phyloP scores from a whole-genome alignment of 2,888 invertebrate genomes.

The Ernsta delagoae region DNA sequence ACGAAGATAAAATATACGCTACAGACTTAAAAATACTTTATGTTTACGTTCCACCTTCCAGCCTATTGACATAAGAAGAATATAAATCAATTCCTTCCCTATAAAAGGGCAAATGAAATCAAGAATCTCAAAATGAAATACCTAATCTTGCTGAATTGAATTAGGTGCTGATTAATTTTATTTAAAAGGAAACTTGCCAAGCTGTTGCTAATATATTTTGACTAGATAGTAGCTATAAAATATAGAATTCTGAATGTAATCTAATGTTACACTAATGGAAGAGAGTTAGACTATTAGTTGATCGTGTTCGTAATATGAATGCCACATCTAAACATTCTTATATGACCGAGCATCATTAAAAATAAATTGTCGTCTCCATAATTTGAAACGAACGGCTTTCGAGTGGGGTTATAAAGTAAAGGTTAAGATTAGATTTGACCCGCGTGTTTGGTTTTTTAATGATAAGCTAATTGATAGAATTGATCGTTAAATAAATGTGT shows the following conservation, averaged over 20 bases:
- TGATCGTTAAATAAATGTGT: background rate
- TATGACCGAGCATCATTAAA: conserved; percentile 13
- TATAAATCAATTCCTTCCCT: background rate
- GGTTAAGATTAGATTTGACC: conserved; percentile 32
- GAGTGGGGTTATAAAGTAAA: conserved; percentile 6
- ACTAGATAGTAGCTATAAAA: too few relatives aligned
- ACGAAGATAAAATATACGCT: conserved; percentile 27
- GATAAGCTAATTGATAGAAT: conserved; percentile 24
- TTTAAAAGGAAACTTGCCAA: too few relatives aligned
- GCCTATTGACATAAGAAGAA: background rate
- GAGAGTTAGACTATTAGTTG: too few relatives aligned
- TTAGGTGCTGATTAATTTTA: too few relatives aligned
- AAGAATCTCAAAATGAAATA: too few relatives aligned
- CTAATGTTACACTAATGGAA: too few relatives aligned
- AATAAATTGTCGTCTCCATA: conserved; percentile 29
- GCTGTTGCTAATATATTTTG: too few relatives aligned
- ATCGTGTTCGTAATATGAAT: background rate
- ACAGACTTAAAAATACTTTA: conserved; percentile 15
- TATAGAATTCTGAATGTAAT: too few relatives aligned
- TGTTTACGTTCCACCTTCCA: background rate
- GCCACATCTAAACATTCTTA: conserved; percentile 17
- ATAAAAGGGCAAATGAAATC: too few relatives aligned
- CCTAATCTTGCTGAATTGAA: too few relatives aligned
- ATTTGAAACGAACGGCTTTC: conserved; percentile 19
- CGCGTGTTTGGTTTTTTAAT: conserved; percentile 3